phyloP scores from a whole-genome alignment of 1,140 invertebrate species.

The Paraescarpia echinospica region DNA sequence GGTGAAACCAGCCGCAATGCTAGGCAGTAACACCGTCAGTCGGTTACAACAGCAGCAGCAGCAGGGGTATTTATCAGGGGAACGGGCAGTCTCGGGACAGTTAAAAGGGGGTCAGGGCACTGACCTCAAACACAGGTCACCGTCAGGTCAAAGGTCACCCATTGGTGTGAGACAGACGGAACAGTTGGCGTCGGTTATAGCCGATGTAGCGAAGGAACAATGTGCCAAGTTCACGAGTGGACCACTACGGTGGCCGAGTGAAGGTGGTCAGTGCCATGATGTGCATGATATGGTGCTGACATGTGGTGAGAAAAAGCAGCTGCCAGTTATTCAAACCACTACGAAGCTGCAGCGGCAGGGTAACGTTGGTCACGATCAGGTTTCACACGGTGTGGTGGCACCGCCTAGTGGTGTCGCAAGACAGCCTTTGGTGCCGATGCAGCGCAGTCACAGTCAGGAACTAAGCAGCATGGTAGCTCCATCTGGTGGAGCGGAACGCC shows the following conservation, averaged over 20 bases:
- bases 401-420: background rate
- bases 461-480: background rate
- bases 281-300: background rate
- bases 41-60: background rate
- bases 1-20: background rate
- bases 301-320: background rate
- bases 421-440: background rate
- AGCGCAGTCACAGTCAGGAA: background rate
- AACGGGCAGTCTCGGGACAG: background rate
- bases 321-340: background rate
- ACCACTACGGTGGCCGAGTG: background rate
- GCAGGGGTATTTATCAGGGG: background rate
- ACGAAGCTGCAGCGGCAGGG: background rate
- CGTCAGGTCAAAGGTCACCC: background rate
- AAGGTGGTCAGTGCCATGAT: background rate
- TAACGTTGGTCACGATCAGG: background rate
- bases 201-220: background rate
- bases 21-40: background rate
- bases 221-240: background rate
- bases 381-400: background rate
- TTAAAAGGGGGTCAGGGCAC: background rate
- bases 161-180: background rate
- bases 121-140: background rate
- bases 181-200: background rate
- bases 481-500: background rate